Conservation (phyloP, 1,140 invertebrate genomes). For the Nixonia krombeini region DNA sequence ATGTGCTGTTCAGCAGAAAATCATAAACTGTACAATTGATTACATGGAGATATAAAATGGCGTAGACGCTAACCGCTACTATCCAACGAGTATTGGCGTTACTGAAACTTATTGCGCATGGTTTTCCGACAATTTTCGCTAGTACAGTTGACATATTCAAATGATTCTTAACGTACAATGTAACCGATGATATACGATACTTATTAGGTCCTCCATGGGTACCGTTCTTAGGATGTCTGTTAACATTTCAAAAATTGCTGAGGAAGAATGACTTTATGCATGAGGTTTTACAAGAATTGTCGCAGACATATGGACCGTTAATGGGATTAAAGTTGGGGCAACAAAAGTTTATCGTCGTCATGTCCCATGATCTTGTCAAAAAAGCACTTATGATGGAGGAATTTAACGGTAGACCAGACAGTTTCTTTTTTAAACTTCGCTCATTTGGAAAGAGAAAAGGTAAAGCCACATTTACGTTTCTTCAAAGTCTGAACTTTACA, state of each 20-base stretch:
- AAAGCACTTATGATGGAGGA: slow-evolving; percentile 76
- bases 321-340: slow-evolving; percentile 73
- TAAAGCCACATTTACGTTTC: no score
- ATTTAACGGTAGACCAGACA: slow-evolving; percentile 80
- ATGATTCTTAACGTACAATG: no score
- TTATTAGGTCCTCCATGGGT: slow-evolving; percentile 68
- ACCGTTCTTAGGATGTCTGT: slow-evolving; percentile 67
- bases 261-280: slow-evolving; percentile 58
- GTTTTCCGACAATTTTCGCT: no score
- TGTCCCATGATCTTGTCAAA: slow-evolving; percentile 75
- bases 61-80: no score
- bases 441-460: slow-evolving; percentile 77
- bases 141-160: no score
- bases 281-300: slow-evolving; percentile 58
- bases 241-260: slow-evolving; percentile 48
- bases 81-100: no score
- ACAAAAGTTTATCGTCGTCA: slow-evolving; percentile 75
- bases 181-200: no score
- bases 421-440: slow-evolving; percentile 77
- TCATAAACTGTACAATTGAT: no score
- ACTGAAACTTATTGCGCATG: no score
- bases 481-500: no score
- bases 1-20: no score
- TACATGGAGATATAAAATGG: no score
- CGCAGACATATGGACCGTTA: slow-evolving; percentile 64